Evolutionary conservation across 2,113 vertebrate species (phyloP), one percentile per base, ranked within the genome.

Genomic region (Jacana jacana): DNA sequence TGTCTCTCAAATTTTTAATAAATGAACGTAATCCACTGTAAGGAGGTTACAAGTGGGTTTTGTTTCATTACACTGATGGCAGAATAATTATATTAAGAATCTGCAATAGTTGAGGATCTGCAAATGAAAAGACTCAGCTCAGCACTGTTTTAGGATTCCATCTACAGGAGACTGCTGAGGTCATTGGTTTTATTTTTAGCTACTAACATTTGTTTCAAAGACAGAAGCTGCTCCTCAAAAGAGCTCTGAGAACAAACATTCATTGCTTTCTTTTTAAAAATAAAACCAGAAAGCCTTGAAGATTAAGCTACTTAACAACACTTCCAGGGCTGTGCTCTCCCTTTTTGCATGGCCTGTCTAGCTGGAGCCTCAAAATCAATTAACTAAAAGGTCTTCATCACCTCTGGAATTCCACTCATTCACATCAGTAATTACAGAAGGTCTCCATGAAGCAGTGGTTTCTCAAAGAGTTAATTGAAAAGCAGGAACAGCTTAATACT

Each of bases 391-490:
- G 85, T 66, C 86, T 95, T 94, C 89, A 88, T 90, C 93, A 94
- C 70, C 81, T 96, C 89, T 95, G 93, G 78, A 96, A 95, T 87
- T 83, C 72, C 40, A 75, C 19, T 87, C 58, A 77, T 93, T 93
- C 95, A 88, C 80, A 69, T 89, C 49, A 20, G 75, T 96, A 91
- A 93, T 97, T 97, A 93, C 66, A 89, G 89, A 91, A 81, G 80
- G 85, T 81, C 82, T 94, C 55, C 81, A 83, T 6, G 60, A 96
- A 87, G 87, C 82, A 81, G 60, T 71, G 37, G 77, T 91, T 94
- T 93, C 88, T 86, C 86, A 93, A 97, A 96, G 78, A 94, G 94
- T 97, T 97, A 95, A 96, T 91, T 96, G 95, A 93, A 95, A 95
- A 82, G 49, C 86, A 86, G 79, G 44, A 89, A 54, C 52, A 88